A percentile compares a stretch with the other conserved stretches of the same genome.
These are phyloP conservation scores for Sebastes baramenuke DNA, from an alignment of 2,797 vertebrate genomes.

Conservation along the genomic window DNA sequence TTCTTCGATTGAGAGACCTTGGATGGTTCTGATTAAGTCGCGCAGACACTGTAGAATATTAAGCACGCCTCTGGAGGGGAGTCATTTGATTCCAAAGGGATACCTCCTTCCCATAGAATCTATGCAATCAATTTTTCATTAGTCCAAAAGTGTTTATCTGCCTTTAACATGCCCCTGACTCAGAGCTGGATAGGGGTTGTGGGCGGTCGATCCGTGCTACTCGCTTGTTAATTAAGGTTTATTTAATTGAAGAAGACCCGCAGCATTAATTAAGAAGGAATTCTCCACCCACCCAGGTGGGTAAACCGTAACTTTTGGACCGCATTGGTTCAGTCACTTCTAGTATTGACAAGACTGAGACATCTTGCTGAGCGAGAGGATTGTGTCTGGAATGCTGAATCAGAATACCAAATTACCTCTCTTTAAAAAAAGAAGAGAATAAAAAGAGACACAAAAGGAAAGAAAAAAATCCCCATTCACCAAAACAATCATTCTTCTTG, in stretches of 20 bases:
- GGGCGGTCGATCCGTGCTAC: conserved; percentile 90
- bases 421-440: conserved; percentile 30
- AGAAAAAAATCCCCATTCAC: conserved; percentile 1
- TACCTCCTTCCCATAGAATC: conserved; percentile 86
- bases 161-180: conserved; percentile 92
- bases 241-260: conserved; percentile 96
- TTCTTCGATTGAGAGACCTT: conserved; percentile 86
- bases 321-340: conserved; percentile 44
- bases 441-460: conserved; percentile 16
- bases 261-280: conserved; percentile 94
- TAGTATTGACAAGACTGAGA: conserved; percentile 38
- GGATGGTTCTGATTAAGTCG: conserved; percentile 89
- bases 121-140: conserved; percentile 99
- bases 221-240: conserved; percentile 99
- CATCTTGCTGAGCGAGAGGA: conserved; percentile 37
- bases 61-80: conserved; percentile 77
- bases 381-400: conserved; percentile 38
- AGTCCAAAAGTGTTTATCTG: conserved; percentile 99
- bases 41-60: conserved; percentile 85
- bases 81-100: conserved; percentile 75
- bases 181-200: conserved; percentile 87
- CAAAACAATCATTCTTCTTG: conserved; percentile 44
- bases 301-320: conserved; percentile 50
- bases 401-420: conserved; percentile 48
- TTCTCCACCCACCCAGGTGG: conserved; percentile 78